Evolutionary conservation across 2,797 vertebrate species (phyloP).

Genomic region (Pseudotriccus pelzelni): DNA sequence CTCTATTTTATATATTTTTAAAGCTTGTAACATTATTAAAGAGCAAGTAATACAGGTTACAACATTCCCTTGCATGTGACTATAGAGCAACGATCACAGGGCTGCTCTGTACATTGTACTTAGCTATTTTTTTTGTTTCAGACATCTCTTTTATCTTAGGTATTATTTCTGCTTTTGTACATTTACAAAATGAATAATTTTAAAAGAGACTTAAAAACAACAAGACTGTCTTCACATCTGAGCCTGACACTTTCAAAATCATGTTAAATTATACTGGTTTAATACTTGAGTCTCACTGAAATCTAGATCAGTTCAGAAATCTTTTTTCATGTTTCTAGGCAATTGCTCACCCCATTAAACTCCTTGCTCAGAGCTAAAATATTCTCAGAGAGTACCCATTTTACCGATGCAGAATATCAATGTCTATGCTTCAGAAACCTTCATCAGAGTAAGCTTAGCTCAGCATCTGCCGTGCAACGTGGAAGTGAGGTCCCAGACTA

Average conservation of each 20-base stretch:
- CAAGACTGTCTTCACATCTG: neutral
- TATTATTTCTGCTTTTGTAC: neutral
- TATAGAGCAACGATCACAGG: neutral
- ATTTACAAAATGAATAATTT: neutral
- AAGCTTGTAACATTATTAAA: neutral
- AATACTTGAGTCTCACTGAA: neutral
- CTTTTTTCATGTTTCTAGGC: neutral
- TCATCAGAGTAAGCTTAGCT: neutral
- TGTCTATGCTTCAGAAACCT: neutral
- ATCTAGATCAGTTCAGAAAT: neutral
- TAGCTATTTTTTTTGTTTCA: neutral
- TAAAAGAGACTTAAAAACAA: neutral
- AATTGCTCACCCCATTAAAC: neutral
- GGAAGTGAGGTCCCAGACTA: neutral
- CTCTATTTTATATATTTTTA: neutral
- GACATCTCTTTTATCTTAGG: neutral
- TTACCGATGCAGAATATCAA: neutral
- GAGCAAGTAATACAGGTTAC: neutral
- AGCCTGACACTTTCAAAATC: neutral
- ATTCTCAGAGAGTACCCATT: neutral
- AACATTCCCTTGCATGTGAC: neutral
- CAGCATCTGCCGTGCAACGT: neutral
- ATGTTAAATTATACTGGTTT: neutral
- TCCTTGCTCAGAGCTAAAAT: neutral
- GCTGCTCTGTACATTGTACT: neutral